These are phyloP conservation scores for Piprites chloris DNA, from an alignment of 2,113 vertebrate genomes.

Conservation along the genomic window DNA sequence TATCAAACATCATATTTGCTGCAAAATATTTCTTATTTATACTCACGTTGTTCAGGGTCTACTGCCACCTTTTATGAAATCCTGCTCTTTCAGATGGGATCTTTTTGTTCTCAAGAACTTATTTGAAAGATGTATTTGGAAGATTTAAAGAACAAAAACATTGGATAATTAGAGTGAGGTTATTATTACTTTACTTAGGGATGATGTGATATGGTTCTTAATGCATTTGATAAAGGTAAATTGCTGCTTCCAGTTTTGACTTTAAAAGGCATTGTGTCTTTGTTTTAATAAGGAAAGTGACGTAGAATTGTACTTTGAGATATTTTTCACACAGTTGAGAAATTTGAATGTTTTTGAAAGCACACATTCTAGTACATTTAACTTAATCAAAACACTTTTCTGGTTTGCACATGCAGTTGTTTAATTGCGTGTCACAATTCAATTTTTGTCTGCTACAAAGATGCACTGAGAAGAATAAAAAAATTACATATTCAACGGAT, in stretches of 20 bases:
- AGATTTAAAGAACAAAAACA: not conserved
- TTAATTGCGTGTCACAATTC: not conserved
- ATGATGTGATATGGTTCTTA: not conserved
- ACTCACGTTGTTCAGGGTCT: not conserved
- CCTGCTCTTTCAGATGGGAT: not conserved
- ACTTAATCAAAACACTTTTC: not conserved
- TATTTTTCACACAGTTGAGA: not conserved
- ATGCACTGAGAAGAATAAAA: not conserved
- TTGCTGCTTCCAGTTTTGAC: not conserved
- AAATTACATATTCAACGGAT: accelerated
- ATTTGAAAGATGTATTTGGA: not conserved
- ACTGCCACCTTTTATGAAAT: not conserved
- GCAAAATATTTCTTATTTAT: not conserved
- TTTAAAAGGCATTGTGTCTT: not conserved
- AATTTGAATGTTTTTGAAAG: not conserved
- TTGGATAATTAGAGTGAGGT: not conserved
- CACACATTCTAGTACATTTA: not conserved
- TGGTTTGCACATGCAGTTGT: not conserved
- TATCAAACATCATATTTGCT: not conserved
- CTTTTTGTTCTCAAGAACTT: not conserved
- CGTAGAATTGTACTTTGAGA: not conserved
- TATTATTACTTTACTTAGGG: not conserved
- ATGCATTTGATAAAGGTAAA: not conserved
- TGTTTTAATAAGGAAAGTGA: not conserved
- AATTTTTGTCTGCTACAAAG: not conserved